Conservation (phyloP, 2,888 invertebrate species). For the Venusia cambrica region DNA sequence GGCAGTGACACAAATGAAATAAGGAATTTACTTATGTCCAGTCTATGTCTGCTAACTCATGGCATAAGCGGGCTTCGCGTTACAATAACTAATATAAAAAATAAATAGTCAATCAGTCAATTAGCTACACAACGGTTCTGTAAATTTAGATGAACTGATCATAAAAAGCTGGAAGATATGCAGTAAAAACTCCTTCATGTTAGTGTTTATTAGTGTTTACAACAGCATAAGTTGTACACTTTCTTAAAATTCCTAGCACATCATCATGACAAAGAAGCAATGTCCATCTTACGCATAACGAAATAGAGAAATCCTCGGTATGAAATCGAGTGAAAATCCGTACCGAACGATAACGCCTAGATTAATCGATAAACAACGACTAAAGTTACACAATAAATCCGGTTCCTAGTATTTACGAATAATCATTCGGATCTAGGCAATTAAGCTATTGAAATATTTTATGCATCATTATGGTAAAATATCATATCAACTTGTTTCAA, state of each 20-base stretch:
- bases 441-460: constrained; percentile 38
- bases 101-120: too few relatives aligned
- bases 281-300: constrained; percentile 35
- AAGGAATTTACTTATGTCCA: too few relatives aligned
- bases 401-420: constrained; percentile 37
- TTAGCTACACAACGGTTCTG: too few relatives aligned
- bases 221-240: too few relatives aligned
- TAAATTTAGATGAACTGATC: too few relatives aligned
- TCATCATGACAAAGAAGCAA: constrained; percentile 16
- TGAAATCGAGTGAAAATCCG: constrained; percentile 53
- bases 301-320: constrained; percentile 41
- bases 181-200: too few relatives aligned
- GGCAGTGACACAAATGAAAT: too few relatives aligned
- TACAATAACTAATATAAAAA: too few relatives aligned
- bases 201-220: too few relatives aligned
- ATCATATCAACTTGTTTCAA: constrained; percentile 36
- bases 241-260: constrained; percentile 12
- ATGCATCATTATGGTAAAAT: constrained; percentile 34
- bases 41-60: too few relatives aligned
- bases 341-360: constrained; percentile 41
- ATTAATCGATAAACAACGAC: constrained; percentile 41
- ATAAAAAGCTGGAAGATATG: too few relatives aligned
- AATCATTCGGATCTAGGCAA: constrained; percentile 21
- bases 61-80: too few relatives aligned
- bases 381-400: constrained; percentile 56